These are phyloP conservation scores for Watersipora subatra DNA, from an alignment of 1,140 invertebrate species.

Conservation along the genomic window DNA sequence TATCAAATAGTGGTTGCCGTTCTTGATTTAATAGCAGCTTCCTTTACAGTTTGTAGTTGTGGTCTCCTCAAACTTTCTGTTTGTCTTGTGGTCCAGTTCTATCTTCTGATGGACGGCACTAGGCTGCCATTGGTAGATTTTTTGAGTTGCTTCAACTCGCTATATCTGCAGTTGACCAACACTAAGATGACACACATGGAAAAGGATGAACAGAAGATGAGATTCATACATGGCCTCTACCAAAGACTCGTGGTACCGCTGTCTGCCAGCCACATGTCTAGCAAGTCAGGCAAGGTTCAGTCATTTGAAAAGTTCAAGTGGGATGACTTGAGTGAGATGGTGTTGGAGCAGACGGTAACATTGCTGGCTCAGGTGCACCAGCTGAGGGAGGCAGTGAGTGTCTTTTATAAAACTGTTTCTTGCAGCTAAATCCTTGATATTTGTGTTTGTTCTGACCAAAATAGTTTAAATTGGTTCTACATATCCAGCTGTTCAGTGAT, in stretches of 20 bases:
- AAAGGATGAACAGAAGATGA: conserved; percentile 23
- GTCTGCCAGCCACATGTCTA: not conserved
- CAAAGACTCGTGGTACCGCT: conserved; percentile 20
- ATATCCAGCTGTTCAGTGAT: not conserved
- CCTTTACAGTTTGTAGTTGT: no score
- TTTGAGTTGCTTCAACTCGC: no score
- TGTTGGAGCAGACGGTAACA: not conserved
- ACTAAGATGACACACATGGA: not conserved
- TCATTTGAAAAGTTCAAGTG: not conserved
- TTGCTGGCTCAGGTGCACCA: not conserved
- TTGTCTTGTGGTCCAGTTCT: no score
- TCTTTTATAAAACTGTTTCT: not conserved
- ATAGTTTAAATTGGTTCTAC: not conserved
- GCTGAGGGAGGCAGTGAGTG: not conserved
- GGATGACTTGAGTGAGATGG: not conserved
- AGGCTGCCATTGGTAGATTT: no score
- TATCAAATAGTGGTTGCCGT: no score
- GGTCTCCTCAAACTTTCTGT: no score
- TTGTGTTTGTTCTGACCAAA: not conserved
- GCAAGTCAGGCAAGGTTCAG: not conserved
- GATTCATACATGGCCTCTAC: conserved; percentile 30
- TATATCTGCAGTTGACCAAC: conserved; percentile 1
- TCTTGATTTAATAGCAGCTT: no score
- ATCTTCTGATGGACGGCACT: no score
- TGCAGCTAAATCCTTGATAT: not conserved